These are phyloP conservation scores for Nematolebias whitei DNA, from an alignment of 2,113 vertebrate genomes.

Conservation along the genomic window DNA sequence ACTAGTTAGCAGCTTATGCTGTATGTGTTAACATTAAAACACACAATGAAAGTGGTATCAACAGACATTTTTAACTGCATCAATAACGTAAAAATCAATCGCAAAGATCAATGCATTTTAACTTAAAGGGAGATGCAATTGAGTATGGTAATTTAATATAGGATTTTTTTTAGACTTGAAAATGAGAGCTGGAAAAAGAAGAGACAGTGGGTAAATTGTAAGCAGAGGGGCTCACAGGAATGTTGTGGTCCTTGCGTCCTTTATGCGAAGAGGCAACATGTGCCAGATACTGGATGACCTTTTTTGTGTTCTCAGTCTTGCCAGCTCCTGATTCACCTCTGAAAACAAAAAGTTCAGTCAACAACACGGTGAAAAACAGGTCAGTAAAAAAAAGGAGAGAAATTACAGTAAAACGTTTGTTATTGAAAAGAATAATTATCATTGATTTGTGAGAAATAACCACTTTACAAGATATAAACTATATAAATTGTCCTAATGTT, in stretches of 20 bases:
- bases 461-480: conserved; percentile 19
- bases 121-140: background rate
- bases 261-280: conserved; percentile 95
- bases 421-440: conserved; percentile 8
- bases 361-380: background rate
- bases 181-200: background rate
- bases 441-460: conserved; percentile 3
- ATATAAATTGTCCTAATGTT: conserved; percentile 20
- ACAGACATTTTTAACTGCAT: background rate
- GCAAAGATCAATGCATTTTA: background rate
- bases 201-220: conserved; percentile 5
- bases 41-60: too few relatives aligned
- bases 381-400: background rate
- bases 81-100: background rate
- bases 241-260: conserved; percentile 92
- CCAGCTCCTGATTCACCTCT: conserved; percentile 96
- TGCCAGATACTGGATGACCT: conserved; percentile 97
- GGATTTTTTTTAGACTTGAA: background rate
- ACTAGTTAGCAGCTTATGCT: background rate
- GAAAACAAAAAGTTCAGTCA: conserved; percentile 35
- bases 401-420: background rate
- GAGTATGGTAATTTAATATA: background rate
- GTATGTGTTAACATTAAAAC: too few relatives aligned
- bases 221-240: conserved; percentile 74
- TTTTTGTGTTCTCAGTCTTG: conserved; percentile 97